Evolutionary conservation across 2,888 invertebrate genomes (phyloP).

Genomic region (Synergus itoensis): DNA sequence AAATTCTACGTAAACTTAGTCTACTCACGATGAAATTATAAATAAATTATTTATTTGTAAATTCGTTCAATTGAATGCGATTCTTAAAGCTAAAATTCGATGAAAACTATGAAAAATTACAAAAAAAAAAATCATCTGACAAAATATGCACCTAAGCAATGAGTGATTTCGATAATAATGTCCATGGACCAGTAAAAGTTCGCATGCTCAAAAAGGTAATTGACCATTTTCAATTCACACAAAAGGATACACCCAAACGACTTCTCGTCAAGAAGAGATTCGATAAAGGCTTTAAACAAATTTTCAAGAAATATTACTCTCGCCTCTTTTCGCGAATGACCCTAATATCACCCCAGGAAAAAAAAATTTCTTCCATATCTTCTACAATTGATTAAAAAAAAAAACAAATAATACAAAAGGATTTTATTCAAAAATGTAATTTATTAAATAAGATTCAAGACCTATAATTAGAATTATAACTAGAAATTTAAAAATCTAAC

Average conservation of each 20-base stretch:
- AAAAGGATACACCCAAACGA: slow-evolving; percentile 33
- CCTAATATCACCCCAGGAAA: background rate
- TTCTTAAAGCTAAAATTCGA: slow-evolving; percentile 50
- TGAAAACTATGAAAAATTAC: slow-evolving; percentile 55
- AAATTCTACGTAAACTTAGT: slow-evolving; percentile 52
- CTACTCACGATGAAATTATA: slow-evolving; percentile 54
- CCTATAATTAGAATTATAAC: background rate
- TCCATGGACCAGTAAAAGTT: slow-evolving; percentile 29
- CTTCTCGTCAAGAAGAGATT: slow-evolving; percentile 1
- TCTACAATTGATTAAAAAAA: background rate
- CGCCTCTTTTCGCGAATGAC: background rate
- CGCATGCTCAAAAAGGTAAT: slow-evolving; percentile 51
- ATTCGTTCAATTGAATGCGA: slow-evolving; percentile 46
- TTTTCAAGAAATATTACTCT: background rate
- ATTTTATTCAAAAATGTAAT: background rate
- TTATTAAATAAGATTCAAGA: background rate
- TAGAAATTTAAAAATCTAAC: slow-evolving; percentile 4
- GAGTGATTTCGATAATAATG: background rate
- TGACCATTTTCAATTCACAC: slow-evolving; percentile 55
- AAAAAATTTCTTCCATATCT: background rate
- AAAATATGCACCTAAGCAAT: slow-evolving; percentile 29
- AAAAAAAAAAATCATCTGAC: slow-evolving; percentile 45
- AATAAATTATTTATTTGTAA: slow-evolving; percentile 59
- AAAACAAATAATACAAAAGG: background rate
- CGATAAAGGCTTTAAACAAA: background rate